Base-by-base conservation (phyloP, 37 sponge, comb jelly and placozoan species). In the Diacarnus erythraeanus region DNA sequence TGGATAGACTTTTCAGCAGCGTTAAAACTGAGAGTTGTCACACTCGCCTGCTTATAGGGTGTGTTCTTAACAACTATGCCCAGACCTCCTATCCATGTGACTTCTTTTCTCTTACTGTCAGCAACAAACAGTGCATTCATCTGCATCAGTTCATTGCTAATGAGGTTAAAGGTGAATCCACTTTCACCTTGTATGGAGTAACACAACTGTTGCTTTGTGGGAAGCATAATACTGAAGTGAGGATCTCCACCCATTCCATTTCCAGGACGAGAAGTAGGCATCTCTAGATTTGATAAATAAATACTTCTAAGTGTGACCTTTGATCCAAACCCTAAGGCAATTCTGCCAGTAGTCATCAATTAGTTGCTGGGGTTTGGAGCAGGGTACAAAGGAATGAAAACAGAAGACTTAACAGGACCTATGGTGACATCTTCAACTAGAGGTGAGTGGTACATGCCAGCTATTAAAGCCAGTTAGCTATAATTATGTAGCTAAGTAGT, bases 151-250 rank as follows among this genome's bases (percentile, higher is more conserved):
- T 54, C 54, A 38, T 70, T 80, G 38, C 71, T 80, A 70, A 80
- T 80, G 57, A 80, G 80, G 31, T 80, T 80, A 59, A 80, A 80
- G 38, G 58, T 5, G 59, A 69, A 80, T 18, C 56, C 59, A 21
- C 54, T 17, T 69, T 80, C 58, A 69, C 80, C 80, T 4, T 80
- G 80, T 17, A 80, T 70, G 30, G 80, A 69, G 71, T 38, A 80
- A 57, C 80, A 80, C 18, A 80, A 70, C 34, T 57, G 37, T 57
- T 80, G 71, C 1, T 69, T 69, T 3, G 70, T 47, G 8, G 70
- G 70, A 22, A 80, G 80, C 70, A 70, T 27, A 70, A 80, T 80
- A 59, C 80, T 80, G 70, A 54, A 80, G 39, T 80, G 80, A 17
- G 80, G 80, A 37, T 80, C 80, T 69, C 70, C 70, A 36, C 70